Evolutionary conservation across 2,113 vertebrate genomes (phyloP), one percentile per base, ranked within the genome.

Genomic region (Oryzias curvinotus): DNA sequence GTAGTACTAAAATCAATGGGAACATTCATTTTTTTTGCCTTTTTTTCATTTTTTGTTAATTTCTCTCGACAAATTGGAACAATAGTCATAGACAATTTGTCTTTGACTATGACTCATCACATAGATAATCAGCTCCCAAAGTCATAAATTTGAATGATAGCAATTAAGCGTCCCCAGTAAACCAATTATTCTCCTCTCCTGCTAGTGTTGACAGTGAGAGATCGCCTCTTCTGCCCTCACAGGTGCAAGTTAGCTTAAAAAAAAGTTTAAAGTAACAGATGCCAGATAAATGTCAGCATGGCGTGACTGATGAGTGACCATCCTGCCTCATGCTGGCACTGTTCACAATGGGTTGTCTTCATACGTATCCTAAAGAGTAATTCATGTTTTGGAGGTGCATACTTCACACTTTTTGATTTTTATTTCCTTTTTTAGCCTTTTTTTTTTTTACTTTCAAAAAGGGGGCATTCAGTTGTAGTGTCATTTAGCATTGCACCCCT

Each of bases 281-380:
- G 83, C 80, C 86, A 85, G 77, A 87, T 84, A 86, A 86, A 64
- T 77, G 85, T 88, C 84, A 77, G 73, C 55, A 72, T 56, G 52
- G 58, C 81, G 65, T 86, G 86, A 88, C 53, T 85, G 83, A 90
- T 86, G 80, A 82, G 77, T 66, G 68, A 66, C 76, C 19, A 49
- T 70, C 42, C 26, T 49, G 64, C 64, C 69, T 63, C 77, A 80
- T 66, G 82, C 81, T 70, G 62, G 56, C 57, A 42, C 42, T 73
- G 76, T 65, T 62, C 3, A 13, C 36, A 36, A 36, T 36, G 10
- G 36, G 36, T 10, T 36, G 36, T 36, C 36, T 36, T 36, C 30
- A 36, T 36, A 36, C 36, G 3, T 36, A 10, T 36, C 36, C 12
- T 2, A 23, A 36, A 53, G 30, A 41, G 73, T 75, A 70, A 83